Evolutionary conservation across 2,888 invertebrate genomes (phyloP).

Genomic region (Noctua comes): DNA sequence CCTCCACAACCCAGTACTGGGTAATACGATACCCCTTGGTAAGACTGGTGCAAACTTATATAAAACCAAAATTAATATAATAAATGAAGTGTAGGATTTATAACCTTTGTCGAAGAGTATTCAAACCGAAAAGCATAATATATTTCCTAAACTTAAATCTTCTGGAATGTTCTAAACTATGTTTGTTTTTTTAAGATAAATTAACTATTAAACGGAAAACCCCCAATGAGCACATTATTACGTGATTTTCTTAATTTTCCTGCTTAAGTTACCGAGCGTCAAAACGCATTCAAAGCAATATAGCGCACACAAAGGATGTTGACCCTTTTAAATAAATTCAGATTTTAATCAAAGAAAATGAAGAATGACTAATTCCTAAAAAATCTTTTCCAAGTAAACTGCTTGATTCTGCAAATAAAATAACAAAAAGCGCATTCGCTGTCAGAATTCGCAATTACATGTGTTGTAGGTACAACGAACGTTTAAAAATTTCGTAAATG

Average conservation of each 20-base stretch:
- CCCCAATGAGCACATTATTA: slow-evolving; percentile 35
- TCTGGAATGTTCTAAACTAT: background rate
- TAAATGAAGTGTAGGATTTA: background rate
- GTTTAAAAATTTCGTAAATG: slow-evolving; percentile 83
- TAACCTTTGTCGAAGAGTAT: background rate
- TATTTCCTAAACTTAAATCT: background rate
- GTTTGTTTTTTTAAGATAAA: background rate
- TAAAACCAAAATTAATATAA: background rate
- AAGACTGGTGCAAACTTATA: no score
- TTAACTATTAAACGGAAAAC: slow-evolving; percentile 26
- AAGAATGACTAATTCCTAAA: slow-evolving; percentile 84
- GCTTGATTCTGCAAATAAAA: slow-evolving; percentile 85
- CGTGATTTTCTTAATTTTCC: slow-evolving; percentile 47
- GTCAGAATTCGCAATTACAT: slow-evolving; percentile 82
- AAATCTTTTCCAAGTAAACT: slow-evolving; percentile 86
- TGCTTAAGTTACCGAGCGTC: slow-evolving; percentile 2
- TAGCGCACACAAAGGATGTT: slow-evolving; percentile 54
- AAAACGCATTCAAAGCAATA: slow-evolving; percentile 11
- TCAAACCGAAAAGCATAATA: background rate
- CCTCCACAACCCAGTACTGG: no score
- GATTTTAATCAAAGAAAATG: slow-evolving; percentile 74
- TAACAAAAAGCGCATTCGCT: slow-evolving; percentile 80
- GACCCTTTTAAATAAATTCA: slow-evolving; percentile 65
- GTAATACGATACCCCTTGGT: no score
- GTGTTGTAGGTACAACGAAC: slow-evolving; percentile 63